phyloP scores from a whole-genome alignment of 2,888 invertebrate species.

The Hemaris fuciformis region DNA sequence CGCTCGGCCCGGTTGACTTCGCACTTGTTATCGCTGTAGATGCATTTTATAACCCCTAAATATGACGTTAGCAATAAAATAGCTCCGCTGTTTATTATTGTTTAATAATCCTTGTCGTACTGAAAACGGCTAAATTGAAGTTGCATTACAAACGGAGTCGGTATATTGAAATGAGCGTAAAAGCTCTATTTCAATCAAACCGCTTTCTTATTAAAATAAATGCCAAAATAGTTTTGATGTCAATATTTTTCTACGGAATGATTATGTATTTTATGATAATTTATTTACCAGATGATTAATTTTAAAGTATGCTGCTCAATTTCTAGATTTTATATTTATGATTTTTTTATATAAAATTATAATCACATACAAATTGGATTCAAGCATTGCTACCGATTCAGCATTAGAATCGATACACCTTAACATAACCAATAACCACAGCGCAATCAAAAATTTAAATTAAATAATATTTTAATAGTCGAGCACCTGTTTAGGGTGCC shows the following conservation, averaged over 20 bases:
- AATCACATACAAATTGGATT: no score
- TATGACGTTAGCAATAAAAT: conserved; percentile 37
- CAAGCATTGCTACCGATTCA: no score
- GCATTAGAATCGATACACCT: not conserved
- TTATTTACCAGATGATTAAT: no score
- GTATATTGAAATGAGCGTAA: no score
- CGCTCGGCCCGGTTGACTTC: conserved; percentile 47
- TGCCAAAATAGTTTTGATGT: no score
- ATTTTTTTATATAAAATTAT: no score
- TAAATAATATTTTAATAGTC: conserved; percentile 23
- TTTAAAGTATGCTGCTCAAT: no score
- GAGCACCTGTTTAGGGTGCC: conserved; percentile 63
- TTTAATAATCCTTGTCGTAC: not conserved
- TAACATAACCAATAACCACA: not conserved
- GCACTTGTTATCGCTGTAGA: conserved; percentile 52
- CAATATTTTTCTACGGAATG: no score
- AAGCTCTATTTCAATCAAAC: no score
- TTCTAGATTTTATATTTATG: no score
- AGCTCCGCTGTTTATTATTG: conserved; percentile 13
- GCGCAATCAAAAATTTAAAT: not conserved
- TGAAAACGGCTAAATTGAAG: not conserved
- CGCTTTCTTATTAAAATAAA: no score
- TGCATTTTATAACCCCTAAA: conserved; percentile 56
- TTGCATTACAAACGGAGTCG: not conserved
- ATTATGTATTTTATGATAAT: no score